Conservation (phyloP, 1,140 invertebrate genomes). For the Drosophila chauvacae region DNA sequence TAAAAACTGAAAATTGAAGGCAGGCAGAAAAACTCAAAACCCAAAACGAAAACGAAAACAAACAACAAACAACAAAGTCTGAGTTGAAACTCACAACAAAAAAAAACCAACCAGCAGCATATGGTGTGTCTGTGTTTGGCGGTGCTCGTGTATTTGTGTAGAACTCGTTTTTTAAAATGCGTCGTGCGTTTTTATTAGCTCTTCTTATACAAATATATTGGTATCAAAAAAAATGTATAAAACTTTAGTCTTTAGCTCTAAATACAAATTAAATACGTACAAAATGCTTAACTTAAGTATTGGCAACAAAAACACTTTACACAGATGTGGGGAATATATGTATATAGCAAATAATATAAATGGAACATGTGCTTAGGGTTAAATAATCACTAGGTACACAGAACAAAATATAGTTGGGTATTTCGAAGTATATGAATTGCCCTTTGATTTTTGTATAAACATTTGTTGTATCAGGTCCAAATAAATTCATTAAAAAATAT, state of each 20-base stretch:
- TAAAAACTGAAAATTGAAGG: slow-evolving; percentile 12
- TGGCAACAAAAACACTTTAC: slow-evolving; percentile 22
- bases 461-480: not conserved
- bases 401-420: slow-evolving; percentile 3
- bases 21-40: slow-evolving; percentile 17
- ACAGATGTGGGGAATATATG: slow-evolving; percentile 1
- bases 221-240: slow-evolving; percentile 20
- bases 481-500: not conserved
- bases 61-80: slow-evolving; percentile 9
- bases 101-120: slow-evolving; percentile 8
- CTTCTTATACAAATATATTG: slow-evolving; percentile 38
- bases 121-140: slow-evolving; percentile 5
- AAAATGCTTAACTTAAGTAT: slow-evolving; percentile 42
- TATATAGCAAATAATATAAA: slow-evolving; percentile 30
- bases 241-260: slow-evolving; percentile 51
- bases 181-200: slow-evolving; percentile 68
- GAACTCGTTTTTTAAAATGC: slow-evolving; percentile 75
- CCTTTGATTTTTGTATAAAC: not conserved
- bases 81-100: slow-evolving; percentile 5
- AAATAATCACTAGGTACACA: slow-evolving; percentile 8
- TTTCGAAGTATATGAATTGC: not conserved
- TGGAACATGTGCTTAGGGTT: slow-evolving; percentile 51
- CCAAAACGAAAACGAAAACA: slow-evolving; percentile 12
- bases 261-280: slow-evolving; percentile 50
- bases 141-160: slow-evolving; percentile 26